Percentiles rank a stretch among this genome's conserved stretches.
Conservation (phyloP, 1,140 invertebrate genomes). For the Lasioglossum baleicum region DNA sequence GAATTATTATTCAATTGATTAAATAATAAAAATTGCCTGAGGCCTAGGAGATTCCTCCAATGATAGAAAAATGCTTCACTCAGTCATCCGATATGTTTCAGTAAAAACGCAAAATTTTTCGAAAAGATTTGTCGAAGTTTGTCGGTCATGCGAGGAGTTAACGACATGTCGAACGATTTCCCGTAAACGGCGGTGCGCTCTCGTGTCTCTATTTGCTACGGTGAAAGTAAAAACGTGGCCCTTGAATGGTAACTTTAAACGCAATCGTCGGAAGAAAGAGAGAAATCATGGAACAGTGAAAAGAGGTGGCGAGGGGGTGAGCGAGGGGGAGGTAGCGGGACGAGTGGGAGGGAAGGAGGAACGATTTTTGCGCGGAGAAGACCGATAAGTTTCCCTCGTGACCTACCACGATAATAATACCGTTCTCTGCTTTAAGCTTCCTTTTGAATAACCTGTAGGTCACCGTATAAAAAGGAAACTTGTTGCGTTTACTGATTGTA, state of each 20-base stretch:
- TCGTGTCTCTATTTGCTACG: constrained; percentile 30
- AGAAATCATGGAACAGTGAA: background rate
- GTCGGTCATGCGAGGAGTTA: too few species aligned
- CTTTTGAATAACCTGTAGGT: constrained; percentile 67
- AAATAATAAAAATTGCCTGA: too few species aligned
- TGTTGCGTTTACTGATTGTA: constrained; percentile 60
- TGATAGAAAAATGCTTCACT: too few species aligned
- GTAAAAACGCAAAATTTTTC: too few species aligned
- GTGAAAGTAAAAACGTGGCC: constrained; percentile 32
- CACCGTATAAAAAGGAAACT: constrained; percentile 68
- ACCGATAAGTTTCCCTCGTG: constrained; percentile 61
- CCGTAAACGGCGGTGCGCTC: background rate
- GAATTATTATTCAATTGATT: too few species aligned
- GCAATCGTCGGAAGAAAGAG: constrained; percentile 16
- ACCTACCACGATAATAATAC: constrained; percentile 62
- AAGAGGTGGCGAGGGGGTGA: background rate
- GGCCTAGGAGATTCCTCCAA: too few species aligned
- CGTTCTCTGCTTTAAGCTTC: constrained; percentile 64
- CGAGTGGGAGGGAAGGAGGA: background rate
- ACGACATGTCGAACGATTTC: too few species aligned
- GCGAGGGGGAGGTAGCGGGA: background rate
- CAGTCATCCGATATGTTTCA: too few species aligned
- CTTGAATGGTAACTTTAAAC: constrained; percentile 43
- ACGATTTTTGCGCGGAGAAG: constrained; percentile 50
- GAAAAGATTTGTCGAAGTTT: too few species aligned